Evolutionary conservation across 2,797 vertebrate genomes (phyloP), one percentile per base, ranked within the genome.

Genomic region (Otolemur crassicaudatus): DNA sequence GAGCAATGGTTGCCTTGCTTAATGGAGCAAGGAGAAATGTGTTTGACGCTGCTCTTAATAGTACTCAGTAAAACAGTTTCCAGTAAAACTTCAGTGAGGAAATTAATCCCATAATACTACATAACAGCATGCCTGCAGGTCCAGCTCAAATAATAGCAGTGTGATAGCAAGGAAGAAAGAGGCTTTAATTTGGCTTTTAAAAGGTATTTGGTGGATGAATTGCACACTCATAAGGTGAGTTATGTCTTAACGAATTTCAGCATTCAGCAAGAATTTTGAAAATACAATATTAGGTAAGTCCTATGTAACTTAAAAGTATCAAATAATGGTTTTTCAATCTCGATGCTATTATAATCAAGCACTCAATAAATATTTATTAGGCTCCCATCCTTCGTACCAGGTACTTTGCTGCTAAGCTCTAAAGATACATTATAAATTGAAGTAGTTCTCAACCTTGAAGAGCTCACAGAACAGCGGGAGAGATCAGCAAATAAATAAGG

Each of bases 41-140:
- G n/a, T 95, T 97, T 90, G 80, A 73, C 3, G 0, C 82, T 94
- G 70, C 81, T 77, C 69, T 97, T 97, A 95, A 95, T 70, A 96
- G 82, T 85, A 97, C 63, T 72, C 87, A 92, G 94, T 97, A 95
- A 97, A 97, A 98, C 92, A 97, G 95, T 97, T 97, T 97, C 94
- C 97, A 96, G 96, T 96, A 97, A 97, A 97, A 96, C 91, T 94
- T 97, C 86, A 97, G 75, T 31, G 22, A 87, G 76, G 83, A 95
- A 93, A 96, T 97, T 93, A 97, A 89, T 94, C 90, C 85, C 81
- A 95, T 89, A 87, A 92, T 53, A 53, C 49, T 53, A 53, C 49
- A 16, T n/a, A 95, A 80, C 65, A 95, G 87, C 85, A 87, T 70
- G 76, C 72, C 96, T 63, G 29, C 85, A 90, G 81, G 63, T 69